Percentiles rank a stretch among this genome's conserved stretches.
These are phyloP conservation scores for Aporophyla nigra DNA, from an alignment of 2,888 invertebrate species.

Conservation along the genomic window DNA sequence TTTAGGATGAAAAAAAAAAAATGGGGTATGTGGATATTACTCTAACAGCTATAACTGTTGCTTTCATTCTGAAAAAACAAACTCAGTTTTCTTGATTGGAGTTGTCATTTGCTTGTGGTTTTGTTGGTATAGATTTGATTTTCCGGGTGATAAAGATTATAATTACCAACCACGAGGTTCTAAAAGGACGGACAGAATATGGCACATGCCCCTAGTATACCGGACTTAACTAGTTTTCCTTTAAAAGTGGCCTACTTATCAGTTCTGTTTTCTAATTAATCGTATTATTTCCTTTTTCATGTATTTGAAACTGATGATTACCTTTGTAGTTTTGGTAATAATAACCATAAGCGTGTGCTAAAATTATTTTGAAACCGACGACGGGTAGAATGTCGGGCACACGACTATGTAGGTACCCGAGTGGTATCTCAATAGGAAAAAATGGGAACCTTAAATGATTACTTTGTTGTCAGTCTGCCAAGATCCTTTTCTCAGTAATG, in stretches of 20 bases:
- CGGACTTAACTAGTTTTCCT: slow-evolving; percentile 14
- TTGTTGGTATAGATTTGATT: neutral
- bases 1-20: neutral
- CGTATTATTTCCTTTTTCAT: slow-evolving; percentile 15
- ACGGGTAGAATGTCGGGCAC: neutral
- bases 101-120: neutral
- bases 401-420: neutral
- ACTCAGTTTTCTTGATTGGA: neutral
- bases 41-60: neutral
- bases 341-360: slow-evolving; percentile 22
- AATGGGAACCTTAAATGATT: neutral
- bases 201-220: neutral
- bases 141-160: neutral
- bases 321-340: slow-evolving; percentile 25
- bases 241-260: slow-evolving; percentile 31
- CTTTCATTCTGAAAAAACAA: slow-evolving; percentile 3
- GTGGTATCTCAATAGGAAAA: neutral
- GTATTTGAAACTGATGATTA: slow-evolving; percentile 9
- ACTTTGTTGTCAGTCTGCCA: neutral
- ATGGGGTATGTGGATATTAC: neutral
- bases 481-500: neutral
- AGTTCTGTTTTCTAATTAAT: slow-evolving; percentile 13
- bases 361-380: slow-evolving; percentile 26
- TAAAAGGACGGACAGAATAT: neutral
- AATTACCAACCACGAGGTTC: neutral